Conservation (phyloP, 2,797 vertebrate genomes). For the Peromyscus nudipes region DNA sequence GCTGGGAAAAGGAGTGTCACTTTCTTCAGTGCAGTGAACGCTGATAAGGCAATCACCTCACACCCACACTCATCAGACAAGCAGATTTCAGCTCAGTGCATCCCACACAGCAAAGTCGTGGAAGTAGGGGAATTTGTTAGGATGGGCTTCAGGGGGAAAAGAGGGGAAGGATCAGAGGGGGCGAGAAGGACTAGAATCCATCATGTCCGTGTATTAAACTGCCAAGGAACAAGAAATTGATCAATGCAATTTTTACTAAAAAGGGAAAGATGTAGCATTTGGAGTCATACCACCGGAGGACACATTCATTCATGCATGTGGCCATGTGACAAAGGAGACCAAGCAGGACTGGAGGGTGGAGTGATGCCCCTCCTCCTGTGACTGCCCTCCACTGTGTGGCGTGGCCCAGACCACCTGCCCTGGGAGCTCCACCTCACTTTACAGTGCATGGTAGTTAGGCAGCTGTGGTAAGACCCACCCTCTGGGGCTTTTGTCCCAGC, state of each 20-base stretch:
- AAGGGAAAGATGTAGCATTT: neutral
- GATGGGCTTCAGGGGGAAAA: neutral
- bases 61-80: neutral
- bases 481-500: neutral
- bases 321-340: neutral
- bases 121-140: neutral
- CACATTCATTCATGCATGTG: neutral
- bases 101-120: neutral
- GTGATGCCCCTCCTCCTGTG: rapidly evolving
- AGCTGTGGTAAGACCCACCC: neutral
- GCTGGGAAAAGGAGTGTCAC: neutral
- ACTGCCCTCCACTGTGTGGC: neutral
- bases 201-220: neutral
- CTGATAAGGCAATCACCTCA: neutral
- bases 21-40: neutral
- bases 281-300: neutral
- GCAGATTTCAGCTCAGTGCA: neutral
- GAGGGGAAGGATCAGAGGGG: neutral
- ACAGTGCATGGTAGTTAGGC: neutral
- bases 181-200: neutral
- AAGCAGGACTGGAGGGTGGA: neutral
- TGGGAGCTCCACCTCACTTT: rapidly evolving
- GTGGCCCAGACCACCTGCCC: neutral
- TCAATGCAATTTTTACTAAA: neutral
- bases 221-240: neutral